These are phyloP conservation scores for Australoheros facetus DNA, from an alignment of 2,797 vertebrate species.

Conservation along the genomic window DNA sequence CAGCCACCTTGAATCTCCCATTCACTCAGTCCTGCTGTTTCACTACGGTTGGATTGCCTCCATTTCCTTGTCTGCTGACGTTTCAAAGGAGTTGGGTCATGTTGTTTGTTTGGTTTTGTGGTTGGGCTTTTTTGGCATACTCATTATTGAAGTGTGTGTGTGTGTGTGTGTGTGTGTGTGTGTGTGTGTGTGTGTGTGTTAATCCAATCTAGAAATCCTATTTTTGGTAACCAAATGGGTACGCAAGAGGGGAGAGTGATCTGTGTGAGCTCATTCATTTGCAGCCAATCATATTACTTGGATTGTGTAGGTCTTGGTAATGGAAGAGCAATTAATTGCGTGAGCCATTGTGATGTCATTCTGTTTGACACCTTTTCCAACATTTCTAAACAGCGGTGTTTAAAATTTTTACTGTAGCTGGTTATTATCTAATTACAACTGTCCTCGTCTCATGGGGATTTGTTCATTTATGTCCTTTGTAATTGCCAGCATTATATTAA, in stretches of 20 bases:
- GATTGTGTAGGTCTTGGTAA: not conserved
- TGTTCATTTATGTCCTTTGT: conserved; percentile 22
- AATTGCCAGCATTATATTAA: conserved; percentile 17
- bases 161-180: not conserved
- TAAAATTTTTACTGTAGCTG: not conserved
- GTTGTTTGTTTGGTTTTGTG: not conserved
- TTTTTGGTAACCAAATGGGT: not conserved
- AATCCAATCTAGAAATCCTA: not conserved
- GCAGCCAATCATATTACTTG: not conserved
- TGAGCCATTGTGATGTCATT: not conserved
- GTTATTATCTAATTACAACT: not conserved
- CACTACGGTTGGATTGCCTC: conserved; percentile 31
- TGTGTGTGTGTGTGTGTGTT: no score
- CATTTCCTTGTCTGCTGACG: conserved; percentile 1
- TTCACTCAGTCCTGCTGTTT: conserved; percentile 44
- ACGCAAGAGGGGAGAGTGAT: not conserved
- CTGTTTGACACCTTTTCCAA: conserved; percentile 11
- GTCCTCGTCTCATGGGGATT: not conserved
- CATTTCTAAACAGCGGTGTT: not conserved
- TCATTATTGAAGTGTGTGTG: not conserved
- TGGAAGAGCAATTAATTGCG: not conserved
- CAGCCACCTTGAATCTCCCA: conserved; percentile 68
- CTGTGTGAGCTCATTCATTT: not conserved
- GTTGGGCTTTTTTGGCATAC: not conserved
- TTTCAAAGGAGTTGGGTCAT: not conserved